Conservation (phyloP, 1,140 invertebrate genomes). For the Semibalanus balanoides region DNA sequence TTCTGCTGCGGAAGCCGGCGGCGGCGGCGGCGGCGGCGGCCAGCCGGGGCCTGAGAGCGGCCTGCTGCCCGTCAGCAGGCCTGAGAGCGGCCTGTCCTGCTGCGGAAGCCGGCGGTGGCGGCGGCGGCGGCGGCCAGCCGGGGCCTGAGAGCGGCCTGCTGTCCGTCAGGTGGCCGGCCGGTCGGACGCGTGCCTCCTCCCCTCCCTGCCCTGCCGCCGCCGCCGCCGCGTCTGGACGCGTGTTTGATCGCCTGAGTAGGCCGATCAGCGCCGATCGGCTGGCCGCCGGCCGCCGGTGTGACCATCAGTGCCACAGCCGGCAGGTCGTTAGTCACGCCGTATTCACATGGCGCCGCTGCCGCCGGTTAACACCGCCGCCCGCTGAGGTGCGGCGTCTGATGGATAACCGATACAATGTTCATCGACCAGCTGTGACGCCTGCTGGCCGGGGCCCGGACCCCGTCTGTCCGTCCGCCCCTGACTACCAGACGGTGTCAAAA, state of each 20-base stretch:
- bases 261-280: neutral
- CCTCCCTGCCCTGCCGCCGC: too few relatives aligned
- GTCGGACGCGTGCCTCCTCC: too few relatives aligned
- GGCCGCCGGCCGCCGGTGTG: neutral
- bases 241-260: too few relatives aligned
- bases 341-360: neutral
- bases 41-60: neutral
- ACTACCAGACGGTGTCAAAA: too few relatives aligned
- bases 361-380: too few relatives aligned
- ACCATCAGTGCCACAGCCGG: neutral
- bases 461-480: too few relatives aligned
- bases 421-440: neutral
- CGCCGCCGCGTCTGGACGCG: too few relatives aligned
- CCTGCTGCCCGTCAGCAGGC: neutral
- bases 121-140: too few relatives aligned
- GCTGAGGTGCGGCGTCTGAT: neutral
- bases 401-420: neutral
- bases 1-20: too few relatives aligned
- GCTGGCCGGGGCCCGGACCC: too few relatives aligned
- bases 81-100: too few relatives aligned
- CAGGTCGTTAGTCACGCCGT: neutral
- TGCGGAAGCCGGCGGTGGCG: neutral
- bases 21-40: too few relatives aligned
- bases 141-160: neutral
- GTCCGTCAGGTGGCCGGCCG: neutral